A percentile compares a stretch with the other conserved stretches of the same genome.
These are phyloP conservation scores for Polyommatus icarus DNA, from an alignment of 2,888 invertebrate species.

Conservation along the genomic window DNA sequence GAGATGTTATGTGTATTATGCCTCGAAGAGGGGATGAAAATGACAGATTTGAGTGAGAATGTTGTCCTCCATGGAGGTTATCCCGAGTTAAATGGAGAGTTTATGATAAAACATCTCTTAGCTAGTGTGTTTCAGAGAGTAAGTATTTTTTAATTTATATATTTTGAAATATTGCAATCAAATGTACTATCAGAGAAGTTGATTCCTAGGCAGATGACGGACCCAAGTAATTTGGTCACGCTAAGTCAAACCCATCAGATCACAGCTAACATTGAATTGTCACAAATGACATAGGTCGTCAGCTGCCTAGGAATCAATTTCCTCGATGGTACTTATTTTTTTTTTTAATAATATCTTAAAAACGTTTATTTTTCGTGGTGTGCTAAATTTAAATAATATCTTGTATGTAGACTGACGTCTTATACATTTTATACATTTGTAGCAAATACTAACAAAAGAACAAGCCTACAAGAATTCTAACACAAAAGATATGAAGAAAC, in stretches of 20 bases:
- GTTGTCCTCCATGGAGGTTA: conserved; percentile 63
- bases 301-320: too few species aligned
- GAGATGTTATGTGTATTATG: conserved; percentile 62
- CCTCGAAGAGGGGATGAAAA: conserved; percentile 50
- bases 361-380: too few species aligned
- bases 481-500: background rate
- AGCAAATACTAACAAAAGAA: background rate
- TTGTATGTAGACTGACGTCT: background rate
- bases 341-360: too few species aligned
- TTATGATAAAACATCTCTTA: conserved; percentile 54
- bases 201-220: too few species aligned
- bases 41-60: conserved; percentile 54
- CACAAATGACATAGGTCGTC: too few species aligned
- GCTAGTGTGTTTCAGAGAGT: conserved; percentile 63
- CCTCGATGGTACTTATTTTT: too few species aligned
- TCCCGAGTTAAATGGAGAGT: conserved; percentile 61
- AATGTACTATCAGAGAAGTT: too few species aligned
- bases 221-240: too few species aligned
- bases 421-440: background rate
- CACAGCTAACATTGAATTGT: too few species aligned
- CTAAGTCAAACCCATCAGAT: too few species aligned
- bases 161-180: too few species aligned
- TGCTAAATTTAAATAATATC: too few species aligned
- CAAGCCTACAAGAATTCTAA: background rate
- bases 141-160: conserved; percentile 46